Percentiles rank a stretch among this genome's conserved stretches.
These are phyloP conservation scores for Tuta absoluta DNA, from an alignment of 2,888 invertebrate species.

Conservation along the genomic window DNA sequence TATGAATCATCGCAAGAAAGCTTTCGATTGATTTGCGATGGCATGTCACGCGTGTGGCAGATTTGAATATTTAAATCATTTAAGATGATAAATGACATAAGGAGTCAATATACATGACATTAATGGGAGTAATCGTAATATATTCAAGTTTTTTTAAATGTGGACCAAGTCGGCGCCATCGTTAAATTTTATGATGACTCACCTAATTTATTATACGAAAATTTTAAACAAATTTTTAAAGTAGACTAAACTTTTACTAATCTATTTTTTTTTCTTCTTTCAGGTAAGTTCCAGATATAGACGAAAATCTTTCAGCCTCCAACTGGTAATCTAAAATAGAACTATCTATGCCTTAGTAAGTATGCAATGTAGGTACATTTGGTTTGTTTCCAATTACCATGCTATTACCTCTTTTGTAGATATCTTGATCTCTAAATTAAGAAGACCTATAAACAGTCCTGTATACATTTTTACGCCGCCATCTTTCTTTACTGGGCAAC, in stretches of 20 bases:
- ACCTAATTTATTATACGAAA: not conserved
- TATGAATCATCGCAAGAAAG: conserved; percentile 4
- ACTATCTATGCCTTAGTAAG: not conserved
- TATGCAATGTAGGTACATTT: not conserved
- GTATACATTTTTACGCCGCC: not conserved
- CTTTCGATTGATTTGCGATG: conserved; percentile 27
- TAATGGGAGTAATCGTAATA: conserved; percentile 34
- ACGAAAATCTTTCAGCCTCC: not conserved
- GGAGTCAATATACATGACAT: conserved; percentile 36
- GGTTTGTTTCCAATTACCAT: not conserved
- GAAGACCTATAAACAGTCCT: not conserved
- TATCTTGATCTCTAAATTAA: not conserved
- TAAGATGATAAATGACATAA: conserved; percentile 34
- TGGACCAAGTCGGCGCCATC: conserved; percentile 30
- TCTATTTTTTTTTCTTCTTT: conserved; percentile 36
- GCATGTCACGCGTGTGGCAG: conserved; percentile 18
- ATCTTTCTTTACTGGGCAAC: conserved; percentile 6
- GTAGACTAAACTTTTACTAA: not conserved
- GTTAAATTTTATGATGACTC: conserved; percentile 25
- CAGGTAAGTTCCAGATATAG: conserved; percentile 49
- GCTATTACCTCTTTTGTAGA: not conserved
- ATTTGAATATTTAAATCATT: conserved; percentile 31
- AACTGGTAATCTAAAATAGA: not conserved
- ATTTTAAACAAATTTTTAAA: not conserved
- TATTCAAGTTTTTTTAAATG: conserved; percentile 32